These are phyloP conservation scores for Sinocyclocheilus maitianheensis DNA, from an alignment of 2,113 vertebrate species.

Conservation along the genomic window DNA sequence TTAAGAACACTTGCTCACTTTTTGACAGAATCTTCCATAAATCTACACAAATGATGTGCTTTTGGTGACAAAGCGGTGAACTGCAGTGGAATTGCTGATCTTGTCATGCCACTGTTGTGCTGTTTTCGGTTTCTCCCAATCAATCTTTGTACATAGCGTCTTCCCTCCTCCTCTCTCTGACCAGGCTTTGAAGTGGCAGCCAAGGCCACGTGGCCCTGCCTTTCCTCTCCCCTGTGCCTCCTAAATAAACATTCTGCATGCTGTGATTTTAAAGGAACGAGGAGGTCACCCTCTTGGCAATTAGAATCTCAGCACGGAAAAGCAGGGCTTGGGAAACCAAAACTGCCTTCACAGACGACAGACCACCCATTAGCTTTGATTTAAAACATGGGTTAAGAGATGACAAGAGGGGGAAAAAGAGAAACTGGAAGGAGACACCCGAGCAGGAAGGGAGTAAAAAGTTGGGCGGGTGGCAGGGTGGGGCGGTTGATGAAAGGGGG, in stretches of 20 bases:
- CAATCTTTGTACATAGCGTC: slow-evolving; percentile 16
- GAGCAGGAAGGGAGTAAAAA: slow-evolving; percentile 44
- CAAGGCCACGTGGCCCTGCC: slow-evolving; percentile 49
- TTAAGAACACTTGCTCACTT: slow-evolving; percentile 35
- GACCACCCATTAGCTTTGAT: slow-evolving; percentile 65
- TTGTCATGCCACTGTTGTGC: background rate
- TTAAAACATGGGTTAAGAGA: slow-evolving; percentile 41
- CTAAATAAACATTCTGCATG: slow-evolving; percentile 71
- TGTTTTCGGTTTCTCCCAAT: slow-evolving; percentile 15
- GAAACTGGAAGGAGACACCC: slow-evolving; percentile 54
- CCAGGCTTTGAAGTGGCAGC: slow-evolving; percentile 62
- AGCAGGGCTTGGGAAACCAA: slow-evolving; percentile 53
- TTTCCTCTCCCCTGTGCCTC: slow-evolving; percentile 60
- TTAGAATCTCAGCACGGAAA: slow-evolving; percentile 63
- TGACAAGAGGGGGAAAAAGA: slow-evolving; percentile 36
- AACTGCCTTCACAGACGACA: slow-evolving; percentile 44
- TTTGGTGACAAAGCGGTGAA: background rate
- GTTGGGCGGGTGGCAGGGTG: slow-evolving; percentile 27
- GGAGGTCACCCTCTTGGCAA: slow-evolving; percentile 65
- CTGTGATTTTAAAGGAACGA: slow-evolving; percentile 69
- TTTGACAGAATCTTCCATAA: slow-evolving; percentile 1
- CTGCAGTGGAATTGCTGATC: background rate
- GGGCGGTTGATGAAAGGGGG: slow-evolving; percentile 58
- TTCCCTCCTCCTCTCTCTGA: slow-evolving; percentile 38
- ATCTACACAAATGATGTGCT: slow-evolving; percentile 34